Conservation (phyloP, 2,797 vertebrate genomes). For the Myotis vivesi region DNA sequence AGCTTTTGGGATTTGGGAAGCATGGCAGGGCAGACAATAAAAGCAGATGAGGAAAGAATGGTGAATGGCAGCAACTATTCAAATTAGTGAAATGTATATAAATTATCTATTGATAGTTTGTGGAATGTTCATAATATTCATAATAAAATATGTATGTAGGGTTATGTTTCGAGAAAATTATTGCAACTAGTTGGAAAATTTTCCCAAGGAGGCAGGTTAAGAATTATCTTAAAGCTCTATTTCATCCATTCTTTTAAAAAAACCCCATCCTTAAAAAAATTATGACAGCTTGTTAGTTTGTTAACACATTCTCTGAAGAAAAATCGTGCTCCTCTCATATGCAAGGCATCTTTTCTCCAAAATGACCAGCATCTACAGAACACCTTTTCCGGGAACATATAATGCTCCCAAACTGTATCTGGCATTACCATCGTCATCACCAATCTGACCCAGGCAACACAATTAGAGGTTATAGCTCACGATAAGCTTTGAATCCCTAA, state of each 20-base stretch:
- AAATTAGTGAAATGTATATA: background rate
- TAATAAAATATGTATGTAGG: background rate
- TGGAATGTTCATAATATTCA: background rate
- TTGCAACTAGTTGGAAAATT: background rate
- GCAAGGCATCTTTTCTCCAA: background rate
- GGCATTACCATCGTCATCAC: background rate
- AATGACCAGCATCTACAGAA: background rate
- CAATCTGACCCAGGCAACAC: background rate
- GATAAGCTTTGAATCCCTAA: background rate
- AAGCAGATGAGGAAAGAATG: background rate
- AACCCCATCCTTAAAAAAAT: background rate
- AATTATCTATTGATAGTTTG: background rate
- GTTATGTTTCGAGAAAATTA: background rate
- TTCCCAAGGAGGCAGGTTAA: background rate
- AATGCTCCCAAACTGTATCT: background rate
- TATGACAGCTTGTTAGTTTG: background rate
- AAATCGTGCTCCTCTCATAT: background rate
- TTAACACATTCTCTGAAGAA: background rate
- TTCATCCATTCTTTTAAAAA: background rate
- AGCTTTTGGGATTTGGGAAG: background rate
- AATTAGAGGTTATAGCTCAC: background rate
- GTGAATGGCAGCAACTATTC: background rate
- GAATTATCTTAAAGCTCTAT: background rate
- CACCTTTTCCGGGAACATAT: background rate
- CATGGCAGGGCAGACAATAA: background rate